phyloP scores from a whole-genome alignment of 1,140 invertebrate genomes.

The Lordiphosa stackelbergi region DNA sequence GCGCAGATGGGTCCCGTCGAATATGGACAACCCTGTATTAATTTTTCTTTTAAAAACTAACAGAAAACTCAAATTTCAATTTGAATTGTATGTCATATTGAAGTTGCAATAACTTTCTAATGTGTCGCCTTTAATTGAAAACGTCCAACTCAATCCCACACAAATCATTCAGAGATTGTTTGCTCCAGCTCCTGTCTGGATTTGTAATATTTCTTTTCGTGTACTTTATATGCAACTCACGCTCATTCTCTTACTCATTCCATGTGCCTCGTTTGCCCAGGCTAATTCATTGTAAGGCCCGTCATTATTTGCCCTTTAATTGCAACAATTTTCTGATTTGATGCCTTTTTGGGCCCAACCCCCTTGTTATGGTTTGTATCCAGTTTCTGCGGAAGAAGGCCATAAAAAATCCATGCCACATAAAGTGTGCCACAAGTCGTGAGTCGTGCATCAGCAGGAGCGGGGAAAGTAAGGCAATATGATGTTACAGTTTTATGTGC shows the following conservation, averaged over 20 bases:
- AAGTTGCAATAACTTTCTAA: too few species aligned
- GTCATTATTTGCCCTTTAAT: slow-evolving; percentile 69
- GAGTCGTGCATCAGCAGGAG: slow-evolving; percentile 17
- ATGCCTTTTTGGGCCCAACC: slow-evolving; percentile 14
- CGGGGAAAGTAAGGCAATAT: slow-evolving; percentile 24
- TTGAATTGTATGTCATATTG: too few species aligned
- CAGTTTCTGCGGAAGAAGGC: slow-evolving; percentile 14
- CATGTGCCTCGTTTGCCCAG: not conserved
- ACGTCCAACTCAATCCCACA: too few species aligned
- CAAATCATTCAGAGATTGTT: too few species aligned
- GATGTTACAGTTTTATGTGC: slow-evolving; percentile 62
- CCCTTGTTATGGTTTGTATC: not conserved
- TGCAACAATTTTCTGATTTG: slow-evolving; percentile 61
- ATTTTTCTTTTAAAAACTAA: too few species aligned
- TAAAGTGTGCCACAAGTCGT: slow-evolving; percentile 52
- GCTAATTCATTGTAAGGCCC: slow-evolving; percentile 44
- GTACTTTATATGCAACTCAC: too few species aligned
- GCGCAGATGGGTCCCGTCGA: too few species aligned
- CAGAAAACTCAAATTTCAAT: too few species aligned
- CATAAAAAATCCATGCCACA: slow-evolving; percentile 52
- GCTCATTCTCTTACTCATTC: too few species aligned
- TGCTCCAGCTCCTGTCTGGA: too few species aligned
- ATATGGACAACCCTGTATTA: too few species aligned
- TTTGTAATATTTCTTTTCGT: not conserved
- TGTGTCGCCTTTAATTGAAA: too few species aligned